Conservation (phyloP, 1,140 invertebrate genomes). For the Physella acuta region DNA sequence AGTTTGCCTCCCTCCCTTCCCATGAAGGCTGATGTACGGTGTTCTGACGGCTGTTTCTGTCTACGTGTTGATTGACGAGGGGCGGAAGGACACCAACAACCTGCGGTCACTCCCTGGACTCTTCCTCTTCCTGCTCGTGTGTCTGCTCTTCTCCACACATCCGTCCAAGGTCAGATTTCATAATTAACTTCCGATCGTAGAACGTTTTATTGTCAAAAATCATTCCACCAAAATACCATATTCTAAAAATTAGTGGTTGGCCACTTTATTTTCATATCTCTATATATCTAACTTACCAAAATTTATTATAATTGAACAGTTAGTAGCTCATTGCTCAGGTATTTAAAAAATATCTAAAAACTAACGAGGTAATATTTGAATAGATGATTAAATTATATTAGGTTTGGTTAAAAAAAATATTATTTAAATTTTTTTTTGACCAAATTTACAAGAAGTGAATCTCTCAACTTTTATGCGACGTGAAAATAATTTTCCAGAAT, state of each 20-base stretch:
- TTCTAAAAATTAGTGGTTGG: background rate
- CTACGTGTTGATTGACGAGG: slow-evolving; percentile 33
- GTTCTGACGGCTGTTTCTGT: slow-evolving; percentile 30
- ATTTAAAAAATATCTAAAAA: background rate
- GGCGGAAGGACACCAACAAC: slow-evolving; percentile 32
- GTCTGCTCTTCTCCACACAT: slow-evolving; percentile 36
- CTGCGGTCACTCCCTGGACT: slow-evolving; percentile 41
- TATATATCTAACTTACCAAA: background rate
- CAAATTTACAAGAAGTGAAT: background rate
- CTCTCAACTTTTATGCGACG: background rate
- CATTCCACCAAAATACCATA: background rate
- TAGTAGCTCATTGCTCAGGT: background rate
- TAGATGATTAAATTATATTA: background rate
- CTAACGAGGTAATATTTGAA: background rate
- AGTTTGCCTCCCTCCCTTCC: background rate
- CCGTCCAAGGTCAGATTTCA: slow-evolving; percentile 15
- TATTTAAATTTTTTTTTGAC: background rate
- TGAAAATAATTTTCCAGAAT: background rate
- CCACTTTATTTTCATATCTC: background rate
- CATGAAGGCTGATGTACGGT: slow-evolving; percentile 31
- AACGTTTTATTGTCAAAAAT: background rate
- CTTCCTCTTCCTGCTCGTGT: slow-evolving; percentile 32
- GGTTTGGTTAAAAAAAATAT: background rate
- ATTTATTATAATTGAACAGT: too few species aligned
- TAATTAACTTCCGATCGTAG: background rate